These are phyloP conservation scores for Eristalinus sepulchralis DNA, from an alignment of 2,888 invertebrate species.

Conservation along the genomic window DNA sequence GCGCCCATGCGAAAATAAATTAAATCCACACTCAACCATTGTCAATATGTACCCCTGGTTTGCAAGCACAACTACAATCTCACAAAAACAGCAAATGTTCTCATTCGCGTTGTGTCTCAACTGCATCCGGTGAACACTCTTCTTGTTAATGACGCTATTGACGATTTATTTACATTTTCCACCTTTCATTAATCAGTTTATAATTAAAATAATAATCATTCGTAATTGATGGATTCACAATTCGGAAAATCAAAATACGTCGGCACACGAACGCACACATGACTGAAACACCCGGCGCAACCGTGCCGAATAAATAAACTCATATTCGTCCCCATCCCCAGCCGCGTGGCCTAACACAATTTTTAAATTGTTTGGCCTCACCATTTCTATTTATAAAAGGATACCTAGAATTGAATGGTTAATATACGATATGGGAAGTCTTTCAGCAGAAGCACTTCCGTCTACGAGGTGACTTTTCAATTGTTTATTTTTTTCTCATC, in stretches of 20 bases:
- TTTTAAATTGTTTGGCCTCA: slow-evolving; percentile 11
- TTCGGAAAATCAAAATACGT: slow-evolving; percentile 14
- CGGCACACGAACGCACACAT: not conserved
- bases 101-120: not conserved
- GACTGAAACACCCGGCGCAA: slow-evolving; percentile 8
- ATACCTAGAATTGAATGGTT: not conserved
- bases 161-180: not conserved
- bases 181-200: slow-evolving; percentile 15
- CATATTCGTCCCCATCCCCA: not conserved
- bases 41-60: slow-evolving; percentile 20
- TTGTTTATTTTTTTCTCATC: slow-evolving; percentile 35
- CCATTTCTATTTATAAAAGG: slow-evolving; percentile 27
- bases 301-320: slow-evolving; percentile 29
- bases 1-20: slow-evolving; percentile 8
- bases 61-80: slow-evolving; percentile 15
- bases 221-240: slow-evolving; percentile 35
- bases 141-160: not conserved
- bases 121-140: not conserved
- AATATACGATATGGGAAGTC: not conserved
- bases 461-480: not conserved
- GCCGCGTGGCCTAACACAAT: slow-evolving; percentile 45
- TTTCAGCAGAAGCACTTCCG: not conserved
- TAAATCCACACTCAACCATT: slow-evolving; percentile 2
- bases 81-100: not conserved
- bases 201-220: slow-evolving; percentile 43